These are phyloP conservation scores for Hydrotaea diabolus DNA, from an alignment of 2,888 invertebrate genomes.

Conservation along the genomic window DNA sequence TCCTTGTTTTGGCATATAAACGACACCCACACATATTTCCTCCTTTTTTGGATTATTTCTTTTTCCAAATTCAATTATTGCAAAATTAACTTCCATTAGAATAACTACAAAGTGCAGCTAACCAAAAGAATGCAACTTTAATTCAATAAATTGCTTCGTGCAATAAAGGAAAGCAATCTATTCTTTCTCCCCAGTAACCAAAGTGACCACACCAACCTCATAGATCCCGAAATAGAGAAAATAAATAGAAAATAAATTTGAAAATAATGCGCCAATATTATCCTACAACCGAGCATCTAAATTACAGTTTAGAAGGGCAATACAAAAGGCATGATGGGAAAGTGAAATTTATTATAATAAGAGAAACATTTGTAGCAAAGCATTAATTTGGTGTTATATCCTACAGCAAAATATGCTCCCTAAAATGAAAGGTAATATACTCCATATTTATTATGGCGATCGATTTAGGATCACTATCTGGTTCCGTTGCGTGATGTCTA, in stretches of 20 bases:
- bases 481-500: too few relatives aligned
- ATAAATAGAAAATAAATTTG: slow-evolving; percentile 13
- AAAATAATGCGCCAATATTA: slow-evolving; percentile 19
- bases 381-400: too few relatives aligned
- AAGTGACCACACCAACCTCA: slow-evolving; percentile 22
- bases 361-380: too few relatives aligned
- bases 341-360: too few relatives aligned
- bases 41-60: not conserved
- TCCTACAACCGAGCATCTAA: not conserved
- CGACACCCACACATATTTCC: too few relatives aligned
- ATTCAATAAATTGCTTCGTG: not conserved
- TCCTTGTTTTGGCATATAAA: too few relatives aligned
- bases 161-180: slow-evolving; percentile 3
- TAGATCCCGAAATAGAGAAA: slow-evolving; percentile 3
- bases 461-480: too few relatives aligned
- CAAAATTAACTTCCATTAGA: slow-evolving; percentile 20
- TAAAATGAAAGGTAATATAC: too few relatives aligned
- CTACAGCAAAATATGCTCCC: too few relatives aligned
- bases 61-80: not conserved
- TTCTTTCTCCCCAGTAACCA: not conserved
- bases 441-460: too few relatives aligned
- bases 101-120: not conserved
- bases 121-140: not conserved
- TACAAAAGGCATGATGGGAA: not conserved
- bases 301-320: not conserved